A percentile compares a stretch with the other conserved stretches of the same genome.
phyloP scores from a whole-genome alignment of 2,888 invertebrate species.

The Incurvaria masculella region DNA sequence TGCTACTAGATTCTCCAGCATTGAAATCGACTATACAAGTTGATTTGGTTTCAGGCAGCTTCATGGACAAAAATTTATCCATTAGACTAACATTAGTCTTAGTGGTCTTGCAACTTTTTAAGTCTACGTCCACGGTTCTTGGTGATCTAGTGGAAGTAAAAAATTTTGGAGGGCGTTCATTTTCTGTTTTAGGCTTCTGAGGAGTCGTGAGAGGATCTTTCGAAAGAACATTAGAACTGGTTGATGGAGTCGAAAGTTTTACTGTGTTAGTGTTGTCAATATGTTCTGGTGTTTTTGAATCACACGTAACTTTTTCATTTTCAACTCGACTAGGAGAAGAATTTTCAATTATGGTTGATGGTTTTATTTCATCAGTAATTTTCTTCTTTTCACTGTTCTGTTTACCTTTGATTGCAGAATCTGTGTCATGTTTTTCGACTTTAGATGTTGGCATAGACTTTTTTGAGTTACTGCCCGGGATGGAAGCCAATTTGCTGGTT shows the following conservation, averaged over 20 bases:
- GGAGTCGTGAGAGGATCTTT: neutral
- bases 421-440: neutral
- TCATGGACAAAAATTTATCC: constrained; percentile 43
- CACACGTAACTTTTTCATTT: neutral
- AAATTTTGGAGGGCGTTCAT: constrained; percentile 45
- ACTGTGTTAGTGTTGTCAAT: too few relatives aligned
- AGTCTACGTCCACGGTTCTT: constrained; percentile 45
- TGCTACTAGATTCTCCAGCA: constrained; percentile 26
- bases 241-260: neutral
- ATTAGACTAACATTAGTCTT: constrained; percentile 47
- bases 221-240: neutral
- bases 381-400: neutral
- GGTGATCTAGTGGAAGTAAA: constrained; percentile 45
- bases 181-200: constrained; percentile 27
- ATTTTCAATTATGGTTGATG: neutral
- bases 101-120: constrained; percentile 45
- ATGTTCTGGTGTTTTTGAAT: neutral
- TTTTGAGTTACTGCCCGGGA: constrained; percentile 11
- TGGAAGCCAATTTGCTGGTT: constrained; percentile 25
- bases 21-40: constrained; percentile 37
- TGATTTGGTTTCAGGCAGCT: constrained; percentile 32
- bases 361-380: neutral
- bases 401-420: constrained; percentile 24
- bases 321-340: neutral
- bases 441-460: neutral